Evolutionary conservation across 2,888 invertebrate species (phyloP).

Genomic region (Anthoptus insignis): DNA sequence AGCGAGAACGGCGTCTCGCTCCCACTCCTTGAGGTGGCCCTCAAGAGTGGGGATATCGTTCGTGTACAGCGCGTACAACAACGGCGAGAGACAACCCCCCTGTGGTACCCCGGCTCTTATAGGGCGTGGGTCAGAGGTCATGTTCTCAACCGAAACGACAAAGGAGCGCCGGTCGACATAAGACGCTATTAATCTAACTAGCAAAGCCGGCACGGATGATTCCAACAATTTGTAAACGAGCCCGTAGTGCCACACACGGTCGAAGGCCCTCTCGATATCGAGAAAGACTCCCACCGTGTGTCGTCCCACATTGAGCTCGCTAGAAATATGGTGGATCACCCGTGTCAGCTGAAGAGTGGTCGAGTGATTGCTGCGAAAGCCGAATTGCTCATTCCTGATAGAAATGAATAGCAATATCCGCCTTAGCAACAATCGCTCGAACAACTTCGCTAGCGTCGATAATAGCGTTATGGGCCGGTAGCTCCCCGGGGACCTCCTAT

Average conservation of each 20-base stretch:
- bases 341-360: constrained; percentile 8
- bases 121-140: neutral
- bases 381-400: constrained; percentile 5
- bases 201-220: neutral
- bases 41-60: constrained; percentile 18
- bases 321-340: neutral
- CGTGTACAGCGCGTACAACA: neutral
- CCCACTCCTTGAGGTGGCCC: neutral
- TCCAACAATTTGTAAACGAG: constrained; percentile 47
- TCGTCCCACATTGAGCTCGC: neutral
- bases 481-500: neutral
- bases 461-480: neutral
- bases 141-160: neutral
- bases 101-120: neutral
- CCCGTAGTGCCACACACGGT: constrained; percentile 53
- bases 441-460: neutral
- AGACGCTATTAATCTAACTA: neutral
- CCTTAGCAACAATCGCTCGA: neutral
- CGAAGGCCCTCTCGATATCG: constrained; percentile 54
- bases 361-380: constrained; percentile 13
- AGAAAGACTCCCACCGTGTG: neutral
- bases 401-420: neutral
- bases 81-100: neutral
- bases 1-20: constrained; percentile 3
- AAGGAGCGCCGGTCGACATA: neutral